These are phyloP conservation scores for Dicyrtoma fusca DNA, from an alignment of 2,888 invertebrate species.

Conservation along the genomic window DNA sequence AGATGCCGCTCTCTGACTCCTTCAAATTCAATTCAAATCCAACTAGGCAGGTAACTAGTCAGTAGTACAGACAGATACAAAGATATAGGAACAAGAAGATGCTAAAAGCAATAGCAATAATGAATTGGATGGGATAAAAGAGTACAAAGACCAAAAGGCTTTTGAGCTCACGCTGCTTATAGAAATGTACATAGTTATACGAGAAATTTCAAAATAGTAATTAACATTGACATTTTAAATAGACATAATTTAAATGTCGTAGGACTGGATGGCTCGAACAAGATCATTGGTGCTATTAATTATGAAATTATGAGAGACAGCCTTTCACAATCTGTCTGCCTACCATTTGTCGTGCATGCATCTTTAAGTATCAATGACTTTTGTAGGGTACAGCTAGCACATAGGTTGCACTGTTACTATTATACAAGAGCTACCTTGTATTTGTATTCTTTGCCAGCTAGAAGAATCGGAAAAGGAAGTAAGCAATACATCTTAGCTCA, in stretches of 20 bases:
- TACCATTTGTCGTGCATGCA: not conserved
- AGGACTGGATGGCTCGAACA: conserved; percentile 1
- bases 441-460: too few species aligned
- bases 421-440: not conserved
- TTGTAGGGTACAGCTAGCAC: too few species aligned
- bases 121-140: too few species aligned
- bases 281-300: conserved; percentile 16
- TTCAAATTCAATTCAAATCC: not conserved
- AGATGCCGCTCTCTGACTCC: not conserved
- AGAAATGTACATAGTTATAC: not conserved
- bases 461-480: too few species aligned
- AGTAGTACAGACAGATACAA: too few species aligned
- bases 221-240: conserved; percentile 19
- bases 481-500: too few species aligned
- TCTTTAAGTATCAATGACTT: too few species aligned
- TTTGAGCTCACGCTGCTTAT: too few species aligned
- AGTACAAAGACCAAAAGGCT: too few species aligned
- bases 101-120: too few species aligned
- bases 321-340: conserved; percentile 5
- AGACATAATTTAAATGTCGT: not conserved
- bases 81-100: too few species aligned
- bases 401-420: not conserved
- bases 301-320: not conserved
- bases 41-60: too few species aligned
- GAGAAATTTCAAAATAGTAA: not conserved